These are phyloP conservation scores for Condylura cristata DNA, from an alignment of 2,113 vertebrate species.

Conservation along the genomic window DNA sequence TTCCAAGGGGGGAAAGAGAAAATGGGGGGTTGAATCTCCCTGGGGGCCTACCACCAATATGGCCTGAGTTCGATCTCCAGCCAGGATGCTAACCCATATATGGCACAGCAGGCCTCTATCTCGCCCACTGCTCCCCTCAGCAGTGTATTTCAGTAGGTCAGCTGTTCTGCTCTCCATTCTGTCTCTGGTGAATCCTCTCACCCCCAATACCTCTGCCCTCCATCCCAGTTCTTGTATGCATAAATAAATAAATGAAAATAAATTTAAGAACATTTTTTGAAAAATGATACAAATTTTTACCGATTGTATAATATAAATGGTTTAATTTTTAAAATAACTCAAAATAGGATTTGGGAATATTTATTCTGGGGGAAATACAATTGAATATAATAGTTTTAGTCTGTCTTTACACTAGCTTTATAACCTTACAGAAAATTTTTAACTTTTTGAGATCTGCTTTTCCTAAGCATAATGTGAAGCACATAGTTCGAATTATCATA, in stretches of 20 bases:
- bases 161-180: too few relatives aligned
- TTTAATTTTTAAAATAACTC: background rate
- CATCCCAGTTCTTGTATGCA: too few relatives aligned
- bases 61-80: too few relatives aligned
- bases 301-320: background rate
- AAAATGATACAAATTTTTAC: background rate
- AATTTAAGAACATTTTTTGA: too few relatives aligned
- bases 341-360: background rate
- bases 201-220: too few relatives aligned
- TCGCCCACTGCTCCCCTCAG: too few relatives aligned
- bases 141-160: too few relatives aligned
- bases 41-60: too few relatives aligned
- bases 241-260: too few relatives aligned
- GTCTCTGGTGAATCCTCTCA: too few relatives aligned
- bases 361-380: background rate
- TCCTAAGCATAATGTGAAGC: background rate
- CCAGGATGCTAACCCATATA: too few relatives aligned
- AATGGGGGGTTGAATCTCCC: background rate
- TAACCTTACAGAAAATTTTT: background rate
- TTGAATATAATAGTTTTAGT: background rate
- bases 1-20: conserved; percentile 43
- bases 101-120: too few relatives aligned
- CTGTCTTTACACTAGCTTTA: background rate
- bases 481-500: background rate
- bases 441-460: background rate